Base-by-base conservation (phyloP, 2,113 vertebrate species). In the Alectura lathami region DNA sequence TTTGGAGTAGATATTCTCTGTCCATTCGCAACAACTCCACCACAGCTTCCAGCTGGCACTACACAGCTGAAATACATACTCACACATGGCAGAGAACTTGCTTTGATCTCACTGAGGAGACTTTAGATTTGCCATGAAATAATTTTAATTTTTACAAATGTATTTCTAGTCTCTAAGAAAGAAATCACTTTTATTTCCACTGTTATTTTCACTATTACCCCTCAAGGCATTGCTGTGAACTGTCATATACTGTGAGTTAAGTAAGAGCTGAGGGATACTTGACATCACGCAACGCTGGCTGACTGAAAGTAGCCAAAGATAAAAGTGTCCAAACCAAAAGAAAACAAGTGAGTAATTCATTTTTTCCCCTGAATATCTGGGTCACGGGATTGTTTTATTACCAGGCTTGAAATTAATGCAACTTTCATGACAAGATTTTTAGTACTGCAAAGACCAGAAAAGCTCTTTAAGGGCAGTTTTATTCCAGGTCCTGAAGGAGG, bases 311-410 rank as follows among this genome's bases (percentile, higher is more conserved):
- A 67, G 85, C 76, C 85, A 77, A 17, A 93, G 83, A 70, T 53
- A 11, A 29, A 83, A 85, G 56, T 24, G 11, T 59, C 96, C 88
- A 91, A 64, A 79, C 53, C 68, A 83, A 78, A 93, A 60, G 86
- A 91, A 96, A 95, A 95, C 89, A 96, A 95, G 76, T 87, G 93
- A 95, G 86, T 86, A 84, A 95, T 86, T 92, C 83, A 73, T 92
- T 87, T 96, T 53, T 88, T 93, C 89, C 84, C 70, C 56, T 92
- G 69, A 34, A 64, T 86, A 94, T 86, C 89, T 92, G 88, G 86
- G 86, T 88, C 68, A 62, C 1, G 7, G 48, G 80, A 63, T 88
- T 70, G 27, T 43, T 92, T 92, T 27, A 48, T 83, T 93, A 74
- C 56, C 4, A 1, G 53, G 21, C 76, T 94, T 45, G 27, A 70